phyloP scores from a whole-genome alignment of 1,140 invertebrate genomes.

The Delia radicum region DNA sequence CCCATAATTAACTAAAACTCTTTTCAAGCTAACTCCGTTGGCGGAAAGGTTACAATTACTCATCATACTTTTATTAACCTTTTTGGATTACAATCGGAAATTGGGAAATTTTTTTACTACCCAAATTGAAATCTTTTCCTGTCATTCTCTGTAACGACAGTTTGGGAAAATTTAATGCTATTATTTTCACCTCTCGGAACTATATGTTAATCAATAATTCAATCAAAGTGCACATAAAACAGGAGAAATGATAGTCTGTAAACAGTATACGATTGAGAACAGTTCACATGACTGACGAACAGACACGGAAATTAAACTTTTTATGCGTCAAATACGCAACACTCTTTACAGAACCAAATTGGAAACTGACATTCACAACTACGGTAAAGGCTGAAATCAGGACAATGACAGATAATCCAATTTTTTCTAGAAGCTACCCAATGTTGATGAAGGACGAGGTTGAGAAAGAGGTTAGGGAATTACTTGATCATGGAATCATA shows the following conservation, averaged over 20 bases:
- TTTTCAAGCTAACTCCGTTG: slow-evolving; percentile 14
- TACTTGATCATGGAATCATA: slow-evolving; percentile 40
- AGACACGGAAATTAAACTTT: too few species aligned
- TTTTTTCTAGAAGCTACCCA: too few species aligned
- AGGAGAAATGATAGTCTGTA: background rate
- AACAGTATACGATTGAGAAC: background rate
- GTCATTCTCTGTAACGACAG: too few species aligned
- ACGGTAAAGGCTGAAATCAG: too few species aligned
- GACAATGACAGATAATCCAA: too few species aligned
- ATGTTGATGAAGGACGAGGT: too few species aligned
- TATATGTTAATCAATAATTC: background rate
- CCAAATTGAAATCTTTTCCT: too few species aligned
- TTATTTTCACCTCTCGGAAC: background rate
- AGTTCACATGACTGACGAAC: slow-evolving; percentile 23
- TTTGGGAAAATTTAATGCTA: too few species aligned
- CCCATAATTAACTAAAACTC: background rate
- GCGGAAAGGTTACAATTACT: background rate
- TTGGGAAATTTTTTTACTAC: background rate
- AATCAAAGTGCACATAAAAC: slow-evolving; percentile 1
- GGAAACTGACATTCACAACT: too few species aligned
- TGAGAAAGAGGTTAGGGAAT: too few species aligned
- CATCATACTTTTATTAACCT: slow-evolving; percentile 3
- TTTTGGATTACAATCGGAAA: slow-evolving; percentile 4
- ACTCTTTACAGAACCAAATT: too few species aligned
- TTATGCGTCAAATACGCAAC: too few species aligned